A percentile compares a stretch with the other conserved stretches of the same genome.
Evolutionary conservation across 2,888 invertebrate species (phyloP).

Genomic region (Calameuta idolon): DNA sequence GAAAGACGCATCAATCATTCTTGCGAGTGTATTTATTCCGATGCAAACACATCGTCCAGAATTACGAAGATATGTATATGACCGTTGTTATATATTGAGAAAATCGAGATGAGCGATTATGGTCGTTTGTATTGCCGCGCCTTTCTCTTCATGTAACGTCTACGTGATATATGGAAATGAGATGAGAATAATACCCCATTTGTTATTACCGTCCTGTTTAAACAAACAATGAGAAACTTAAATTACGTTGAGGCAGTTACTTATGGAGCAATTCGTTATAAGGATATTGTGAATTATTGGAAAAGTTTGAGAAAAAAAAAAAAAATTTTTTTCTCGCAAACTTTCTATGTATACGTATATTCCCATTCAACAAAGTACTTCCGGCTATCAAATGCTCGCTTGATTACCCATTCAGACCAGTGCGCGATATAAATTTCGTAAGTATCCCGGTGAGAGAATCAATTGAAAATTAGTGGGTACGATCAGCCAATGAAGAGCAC

Average conservation of each 20-base stretch:
- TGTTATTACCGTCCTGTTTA: neutral
- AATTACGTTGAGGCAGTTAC: neutral
- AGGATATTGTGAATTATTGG: neutral
- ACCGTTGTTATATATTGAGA: neutral
- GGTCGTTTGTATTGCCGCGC: neutral
- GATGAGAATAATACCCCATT: neutral
- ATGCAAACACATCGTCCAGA: neutral
- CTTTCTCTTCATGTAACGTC: neutral
- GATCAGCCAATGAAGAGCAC: neutral
- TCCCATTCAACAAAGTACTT: neutral
- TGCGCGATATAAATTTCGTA: neutral
- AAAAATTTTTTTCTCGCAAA: neutral
- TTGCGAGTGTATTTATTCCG: constrained; percentile 1
- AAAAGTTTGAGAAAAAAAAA: neutral
- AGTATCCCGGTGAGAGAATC: neutral
- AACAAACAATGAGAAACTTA: neutral
- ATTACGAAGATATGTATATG: neutral
- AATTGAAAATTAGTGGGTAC: constrained; percentile 3
- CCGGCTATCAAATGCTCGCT: neutral
- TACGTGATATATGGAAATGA: neutral
- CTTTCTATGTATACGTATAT: neutral
- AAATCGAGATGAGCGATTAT: neutral
- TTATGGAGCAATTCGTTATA: neutral
- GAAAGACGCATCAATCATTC: constrained; percentile 3
- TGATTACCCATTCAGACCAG: constrained; percentile 6